Evolutionary conservation across 1,140 invertebrate genomes (phyloP).

Genomic region (Arctopsyche grandis): DNA sequence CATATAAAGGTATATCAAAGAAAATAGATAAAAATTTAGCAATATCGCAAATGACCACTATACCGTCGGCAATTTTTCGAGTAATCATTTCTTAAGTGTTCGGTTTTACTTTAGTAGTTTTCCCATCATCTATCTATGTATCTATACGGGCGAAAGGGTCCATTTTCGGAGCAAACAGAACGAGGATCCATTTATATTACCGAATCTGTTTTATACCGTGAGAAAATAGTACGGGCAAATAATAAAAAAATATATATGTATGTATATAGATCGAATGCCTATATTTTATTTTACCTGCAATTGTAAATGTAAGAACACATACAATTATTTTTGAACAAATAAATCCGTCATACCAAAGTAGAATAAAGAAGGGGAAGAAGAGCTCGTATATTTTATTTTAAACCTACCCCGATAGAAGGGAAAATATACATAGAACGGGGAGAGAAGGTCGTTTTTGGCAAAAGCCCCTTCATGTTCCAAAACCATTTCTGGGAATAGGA

Average conservation of each 20-base stretch:
- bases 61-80: neutral
- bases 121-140: neutral
- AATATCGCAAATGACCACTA: neutral
- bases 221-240: neutral
- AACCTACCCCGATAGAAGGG: conserved; percentile 21
- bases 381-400: conserved; percentile 14
- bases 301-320: no score
- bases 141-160: conserved; percentile 5
- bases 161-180: neutral
- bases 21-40: neutral
- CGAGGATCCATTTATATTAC: conserved; percentile 22
- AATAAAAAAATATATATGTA: no score
- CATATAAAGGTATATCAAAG: neutral
- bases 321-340: no score
- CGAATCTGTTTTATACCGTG: neutral
- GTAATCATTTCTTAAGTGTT: conserved; percentile 9
- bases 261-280: no score
- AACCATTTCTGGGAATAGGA: conserved; percentile 40
- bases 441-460: neutral
- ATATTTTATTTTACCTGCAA: no score
- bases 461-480: conserved; percentile 10
- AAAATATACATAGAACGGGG: conserved; percentile 9
- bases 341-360: no score
- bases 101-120: neutral
- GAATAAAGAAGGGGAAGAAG: no score